A percentile compares a stretch with the other conserved stretches of the same genome.
Conservation (phyloP, 2,797 vertebrate species). For the Mustela erminea region DNA sequence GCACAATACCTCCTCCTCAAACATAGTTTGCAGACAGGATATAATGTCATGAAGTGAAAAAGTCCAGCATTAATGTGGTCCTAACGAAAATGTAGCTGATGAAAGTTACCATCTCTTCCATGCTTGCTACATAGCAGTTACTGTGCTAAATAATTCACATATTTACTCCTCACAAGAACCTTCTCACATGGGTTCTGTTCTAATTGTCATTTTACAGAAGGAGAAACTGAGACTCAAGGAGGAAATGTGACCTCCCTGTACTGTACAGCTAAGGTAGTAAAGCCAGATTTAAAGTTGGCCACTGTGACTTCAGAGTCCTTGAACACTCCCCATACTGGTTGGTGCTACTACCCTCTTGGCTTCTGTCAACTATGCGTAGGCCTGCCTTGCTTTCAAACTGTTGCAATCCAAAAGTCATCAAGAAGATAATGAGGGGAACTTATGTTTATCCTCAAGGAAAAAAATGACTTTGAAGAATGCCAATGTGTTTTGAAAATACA, state of each 20-base stretch:
- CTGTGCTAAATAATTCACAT: background rate
- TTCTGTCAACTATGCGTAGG: accelerated
- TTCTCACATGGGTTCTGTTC: background rate
- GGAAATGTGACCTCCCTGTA: background rate
- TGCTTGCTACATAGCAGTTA: background rate
- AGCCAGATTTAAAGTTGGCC: background rate
- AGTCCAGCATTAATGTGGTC: background rate
- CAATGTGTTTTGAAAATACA: background rate
- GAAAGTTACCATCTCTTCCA: too few relatives aligned
- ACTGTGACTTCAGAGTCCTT: background rate
- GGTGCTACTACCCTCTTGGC: accelerated
- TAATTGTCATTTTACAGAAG: background rate
- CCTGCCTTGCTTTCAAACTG: background rate
- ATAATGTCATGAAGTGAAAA: background rate
- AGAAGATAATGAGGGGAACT: background rate
- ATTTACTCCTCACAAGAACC: too few relatives aligned
- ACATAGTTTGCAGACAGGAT: background rate
- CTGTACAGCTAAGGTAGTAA: background rate
- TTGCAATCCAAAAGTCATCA: background rate
- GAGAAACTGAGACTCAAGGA: background rate
- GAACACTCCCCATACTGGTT: accelerated
- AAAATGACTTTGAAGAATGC: background rate
- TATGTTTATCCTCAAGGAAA: background rate
- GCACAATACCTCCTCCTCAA: accelerated
- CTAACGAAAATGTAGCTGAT: background rate